Evolutionary conservation across 2,797 vertebrate genomes (phyloP), one percentile per base, ranked within the genome.

Genomic region (Sebastes hubbsi): DNA sequence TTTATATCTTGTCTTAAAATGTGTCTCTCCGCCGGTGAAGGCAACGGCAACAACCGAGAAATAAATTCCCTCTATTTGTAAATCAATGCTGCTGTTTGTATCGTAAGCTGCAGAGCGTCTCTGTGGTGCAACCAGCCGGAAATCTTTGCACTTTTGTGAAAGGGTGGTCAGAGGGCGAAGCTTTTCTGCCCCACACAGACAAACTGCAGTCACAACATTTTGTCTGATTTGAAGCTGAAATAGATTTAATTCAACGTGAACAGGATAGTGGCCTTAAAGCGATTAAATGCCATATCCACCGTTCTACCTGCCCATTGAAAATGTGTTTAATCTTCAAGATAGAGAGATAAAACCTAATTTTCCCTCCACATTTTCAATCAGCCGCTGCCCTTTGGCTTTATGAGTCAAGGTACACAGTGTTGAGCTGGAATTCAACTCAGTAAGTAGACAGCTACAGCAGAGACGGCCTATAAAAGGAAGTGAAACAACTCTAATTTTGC

Each of bases 1-100:
- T 91, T 92, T 91, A 88, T 86, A 91, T 80, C 82, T 85, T 78
- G 87, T 91, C 87, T 84, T 56, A 72, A 85, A 82, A 83, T 59
- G 69, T 85, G 83, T 87, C 82, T 69, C 59, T 77, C 64, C 78
- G 86, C 56, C 58, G 14, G 70, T 30, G 66, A 75, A 77, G 76
- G 83, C 77, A 70, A 75, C 2, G 60, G 81, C 68, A 78, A 87
- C 73, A 74, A 76, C 34, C 54, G 46, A 70, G 65, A 59, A 78
- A 87, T 82, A 65, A 62, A 72, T 34, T 25, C 74, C 49, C 67
- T 70, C 68, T 59, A 61, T 89, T 91, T 88, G 82, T 84, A 83
- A 91, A 89, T 86, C 90, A 85, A 81, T 86, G 72, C 64, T 24
- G 72, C 75, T 76, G 32, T 92, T 91, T 78, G 77, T 78, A 78